Base-by-base conservation (phyloP, 2,888 invertebrate species). In the Hydraecia micacea region DNA sequence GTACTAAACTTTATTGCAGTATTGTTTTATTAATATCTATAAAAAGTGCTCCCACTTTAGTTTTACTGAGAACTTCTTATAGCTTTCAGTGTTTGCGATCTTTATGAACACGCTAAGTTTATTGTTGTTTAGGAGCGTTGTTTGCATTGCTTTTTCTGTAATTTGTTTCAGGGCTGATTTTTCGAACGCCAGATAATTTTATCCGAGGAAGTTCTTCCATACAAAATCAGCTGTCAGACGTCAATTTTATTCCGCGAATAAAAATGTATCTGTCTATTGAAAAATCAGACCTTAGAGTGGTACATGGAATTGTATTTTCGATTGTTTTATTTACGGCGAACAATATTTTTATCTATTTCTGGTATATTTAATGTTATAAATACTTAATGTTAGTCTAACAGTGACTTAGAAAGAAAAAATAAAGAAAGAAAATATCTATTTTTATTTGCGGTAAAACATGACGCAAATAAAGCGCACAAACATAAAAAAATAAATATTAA, bases 11-110 rank as follows among this genome's bases (percentile, higher is more conserved):
- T 95, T 96, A 96, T 86, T 94, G 91, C 88, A 90, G 93, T 93
- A 96, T 96, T 96, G 95, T 96, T 96, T 96, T 96, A 96, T 95
- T 95, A 96, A 96, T 95, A 96, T 95, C 96, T 94, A 96, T 96
- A 96, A 96, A 96, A 96, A 95, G 92, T 93, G 91, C 93, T 93
- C 92, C 93, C 93, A 94, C 93, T 93, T 93, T 87, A 91, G 91
- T 89, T 93, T 93, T 91, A 93, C 93, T 89, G 91, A 90, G 91
- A 92, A 93, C 80, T 92, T 91, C 91, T 92, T 93, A 93, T 91
- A 91, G 91, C 92, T 91, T 91, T 90, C 89, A 90, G 90, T 92
- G 92, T 94, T 94, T 91, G 92, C 92, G 90, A 91, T 86, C 90
- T 94, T 94, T 94, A 95, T 94, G 90, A 91, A 91, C 88, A 92